Evolutionary conservation across 1,140 invertebrate species (phyloP).

Genomic region (Sinella curviseta): DNA sequence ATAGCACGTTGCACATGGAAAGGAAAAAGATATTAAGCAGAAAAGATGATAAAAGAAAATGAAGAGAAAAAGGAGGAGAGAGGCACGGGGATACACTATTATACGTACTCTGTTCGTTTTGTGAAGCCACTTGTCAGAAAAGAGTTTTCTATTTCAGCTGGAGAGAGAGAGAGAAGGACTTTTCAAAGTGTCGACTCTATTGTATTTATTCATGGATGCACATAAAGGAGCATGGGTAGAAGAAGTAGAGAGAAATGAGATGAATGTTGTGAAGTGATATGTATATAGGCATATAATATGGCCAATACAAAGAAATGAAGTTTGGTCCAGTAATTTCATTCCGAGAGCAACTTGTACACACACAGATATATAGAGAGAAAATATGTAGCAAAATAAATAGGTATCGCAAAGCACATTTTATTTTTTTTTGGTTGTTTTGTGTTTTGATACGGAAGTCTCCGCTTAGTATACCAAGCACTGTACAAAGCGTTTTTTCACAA

Average conservation of each 20-base stretch:
- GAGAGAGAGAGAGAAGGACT: background rate
- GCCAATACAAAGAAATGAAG: background rate
- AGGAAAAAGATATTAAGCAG: background rate
- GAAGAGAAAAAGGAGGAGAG: background rate
- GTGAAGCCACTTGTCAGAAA: too few relatives aligned
- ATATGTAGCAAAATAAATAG: background rate
- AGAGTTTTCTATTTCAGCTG: too few relatives aligned
- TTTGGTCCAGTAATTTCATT: constrained; percentile 6
- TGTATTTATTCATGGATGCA: constrained; percentile 6
- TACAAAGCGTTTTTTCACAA: too few relatives aligned
- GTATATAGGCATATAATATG: too few relatives aligned
- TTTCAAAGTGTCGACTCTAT: constrained; percentile 20
- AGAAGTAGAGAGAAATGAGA: too few relatives aligned
- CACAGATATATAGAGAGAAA: too few relatives aligned
- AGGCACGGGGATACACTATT: background rate
- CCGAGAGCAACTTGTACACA: constrained; percentile 4
- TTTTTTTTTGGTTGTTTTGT: background rate
- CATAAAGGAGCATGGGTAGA: background rate
- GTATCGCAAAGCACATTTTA: background rate
- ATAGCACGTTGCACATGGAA: too few relatives aligned
- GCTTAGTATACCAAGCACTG: background rate
- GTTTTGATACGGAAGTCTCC: background rate
- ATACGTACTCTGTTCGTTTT: too few relatives aligned
- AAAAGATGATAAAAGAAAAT: background rate
- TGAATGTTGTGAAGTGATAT: too few relatives aligned